phyloP scores from a whole-genome alignment of 2,888 invertebrate species.

The Xestia ashworthii region DNA sequence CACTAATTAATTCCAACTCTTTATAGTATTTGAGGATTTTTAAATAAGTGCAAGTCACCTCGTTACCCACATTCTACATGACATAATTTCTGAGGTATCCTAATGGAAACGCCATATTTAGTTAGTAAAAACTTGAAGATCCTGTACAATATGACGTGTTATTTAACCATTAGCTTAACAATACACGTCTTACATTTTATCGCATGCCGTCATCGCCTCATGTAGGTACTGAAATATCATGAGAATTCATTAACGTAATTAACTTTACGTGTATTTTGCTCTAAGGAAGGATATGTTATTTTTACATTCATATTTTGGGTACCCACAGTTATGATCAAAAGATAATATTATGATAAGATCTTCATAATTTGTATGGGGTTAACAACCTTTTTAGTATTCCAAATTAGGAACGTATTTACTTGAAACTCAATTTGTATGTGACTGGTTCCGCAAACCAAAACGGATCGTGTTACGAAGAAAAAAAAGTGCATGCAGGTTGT shows the following conservation, averaged over 20 bases:
- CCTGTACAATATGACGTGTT: constrained; percentile 51
- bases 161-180: constrained; percentile 59
- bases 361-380: constrained; percentile 13
- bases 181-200: constrained; percentile 57
- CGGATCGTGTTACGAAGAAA: not conserved
- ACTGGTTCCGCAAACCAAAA: not conserved
- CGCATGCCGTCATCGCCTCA: constrained; percentile 46
- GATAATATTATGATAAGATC: constrained; percentile 28
- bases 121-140: constrained; percentile 41
- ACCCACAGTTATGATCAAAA: constrained; percentile 8
- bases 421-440: constrained; percentile 1
- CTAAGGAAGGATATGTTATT: not conserved
- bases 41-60: not conserved
- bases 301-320: constrained; percentile 10
- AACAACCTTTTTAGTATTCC: constrained; percentile 27
- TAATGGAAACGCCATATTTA: constrained; percentile 31
- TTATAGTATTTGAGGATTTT: not conserved
- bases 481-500: not conserved
- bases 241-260: constrained; percentile 51
- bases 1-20: not conserved
- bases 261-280: constrained; percentile 22
- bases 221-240: constrained; percentile 44
- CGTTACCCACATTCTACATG: constrained; percentile 10
- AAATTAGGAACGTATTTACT: constrained; percentile 13
- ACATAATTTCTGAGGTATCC: constrained; percentile 9